These are phyloP conservation scores for Glaucidium brasilianum DNA, from an alignment of 2,113 vertebrate genomes.

Conservation along the genomic window DNA sequence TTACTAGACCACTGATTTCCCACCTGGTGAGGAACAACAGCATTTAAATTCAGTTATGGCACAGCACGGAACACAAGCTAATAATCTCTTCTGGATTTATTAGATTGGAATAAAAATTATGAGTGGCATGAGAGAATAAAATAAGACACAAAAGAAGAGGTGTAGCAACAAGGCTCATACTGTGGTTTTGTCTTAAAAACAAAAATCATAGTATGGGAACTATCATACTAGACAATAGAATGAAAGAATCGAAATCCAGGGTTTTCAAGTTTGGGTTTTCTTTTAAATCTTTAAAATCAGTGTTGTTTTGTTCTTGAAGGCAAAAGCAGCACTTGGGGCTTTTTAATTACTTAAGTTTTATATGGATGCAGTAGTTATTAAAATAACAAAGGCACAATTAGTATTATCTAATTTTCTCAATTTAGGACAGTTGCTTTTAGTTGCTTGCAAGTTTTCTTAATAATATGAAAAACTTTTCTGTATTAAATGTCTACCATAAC, in stretches of 20 bases:
- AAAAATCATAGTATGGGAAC: neutral
- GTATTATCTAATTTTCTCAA: neutral
- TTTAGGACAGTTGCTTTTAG: neutral
- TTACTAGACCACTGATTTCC: neutral
- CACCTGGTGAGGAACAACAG: neutral
- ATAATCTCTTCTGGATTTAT: conserved; percentile 5
- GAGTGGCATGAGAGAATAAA: neutral
- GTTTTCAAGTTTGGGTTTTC: neutral
- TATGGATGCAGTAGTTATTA: neutral
- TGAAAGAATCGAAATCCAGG: neutral
- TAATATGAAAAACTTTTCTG: neutral
- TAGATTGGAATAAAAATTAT: neutral
- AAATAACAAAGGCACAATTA: neutral
- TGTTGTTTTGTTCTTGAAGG: neutral
- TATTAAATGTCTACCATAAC: neutral
- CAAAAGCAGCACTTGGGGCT: neutral
- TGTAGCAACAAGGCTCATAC: neutral
- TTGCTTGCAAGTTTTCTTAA: neutral
- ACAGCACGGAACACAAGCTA: neutral
- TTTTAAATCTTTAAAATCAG: neutral
- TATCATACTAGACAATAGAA: neutral
- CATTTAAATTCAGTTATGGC: neutral
- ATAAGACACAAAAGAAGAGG: neutral
- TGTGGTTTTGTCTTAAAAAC: neutral
- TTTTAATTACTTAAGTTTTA: neutral